phyloP scores from a whole-genome alignment of 2,797 vertebrate genomes.

The Oreortyx pictus region DNA sequence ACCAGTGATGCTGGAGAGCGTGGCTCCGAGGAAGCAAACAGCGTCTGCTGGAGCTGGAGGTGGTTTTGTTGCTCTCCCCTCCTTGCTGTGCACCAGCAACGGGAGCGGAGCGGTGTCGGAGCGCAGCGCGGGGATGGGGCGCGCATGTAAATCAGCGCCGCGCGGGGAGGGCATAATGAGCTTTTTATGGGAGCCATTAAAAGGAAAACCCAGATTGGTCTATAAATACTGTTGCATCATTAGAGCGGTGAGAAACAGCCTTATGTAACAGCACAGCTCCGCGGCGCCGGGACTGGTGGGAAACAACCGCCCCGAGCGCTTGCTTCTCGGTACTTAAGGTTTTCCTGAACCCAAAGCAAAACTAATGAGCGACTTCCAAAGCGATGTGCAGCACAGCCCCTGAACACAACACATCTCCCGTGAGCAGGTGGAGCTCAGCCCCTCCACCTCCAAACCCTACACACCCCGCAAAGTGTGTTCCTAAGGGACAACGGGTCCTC shows the following conservation, averaged over 20 bases:
- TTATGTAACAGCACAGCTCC: not conserved
- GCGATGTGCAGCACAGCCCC: accelerated
- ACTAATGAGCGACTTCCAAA: not conserved
- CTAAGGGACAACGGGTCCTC: not conserved
- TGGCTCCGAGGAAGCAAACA: not conserved
- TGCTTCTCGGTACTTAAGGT: accelerated
- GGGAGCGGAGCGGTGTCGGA: not conserved
- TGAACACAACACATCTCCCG: not conserved
- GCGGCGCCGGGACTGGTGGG: not conserved
- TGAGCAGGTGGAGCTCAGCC: not conserved
- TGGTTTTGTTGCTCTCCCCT: not conserved
- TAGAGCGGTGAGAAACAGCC: not conserved
- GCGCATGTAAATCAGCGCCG: slow-evolving; percentile 15
- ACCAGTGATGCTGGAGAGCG: not conserved
- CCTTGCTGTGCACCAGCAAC: not conserved
- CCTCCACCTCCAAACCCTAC: not conserved
- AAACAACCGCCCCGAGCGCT: not conserved
- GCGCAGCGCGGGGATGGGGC: not conserved
- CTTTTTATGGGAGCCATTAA: slow-evolving; percentile 65
- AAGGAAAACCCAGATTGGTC: slow-evolving; percentile 56
- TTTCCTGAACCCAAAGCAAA: not conserved
- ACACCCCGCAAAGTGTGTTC: not conserved
- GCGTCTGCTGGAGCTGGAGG: not conserved
- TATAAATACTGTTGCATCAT: slow-evolving; percentile 48
- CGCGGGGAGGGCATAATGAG: slow-evolving; percentile 47